phyloP scores from a whole-genome alignment of 2,888 invertebrate genomes.

The Phyto melanocephala region DNA sequence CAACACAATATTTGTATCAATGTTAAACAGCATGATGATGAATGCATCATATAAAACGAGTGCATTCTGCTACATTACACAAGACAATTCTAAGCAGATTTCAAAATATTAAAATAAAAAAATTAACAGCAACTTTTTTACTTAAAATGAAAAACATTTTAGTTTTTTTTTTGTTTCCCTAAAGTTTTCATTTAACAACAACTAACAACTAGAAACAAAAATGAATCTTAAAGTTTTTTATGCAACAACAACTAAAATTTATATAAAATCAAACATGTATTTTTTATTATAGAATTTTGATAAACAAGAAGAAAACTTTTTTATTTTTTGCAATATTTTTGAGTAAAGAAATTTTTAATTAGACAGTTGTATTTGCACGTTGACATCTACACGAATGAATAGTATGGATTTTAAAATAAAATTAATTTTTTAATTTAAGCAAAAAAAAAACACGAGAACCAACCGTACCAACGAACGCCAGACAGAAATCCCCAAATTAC shows the following conservation, averaged over 20 bases:
- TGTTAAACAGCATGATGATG: constrained; percentile 14
- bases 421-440: constrained; percentile 49
- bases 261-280: constrained; percentile 15
- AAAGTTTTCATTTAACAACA: constrained; percentile 34
- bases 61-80: constrained; percentile 36
- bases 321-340: not conserved
- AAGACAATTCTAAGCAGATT: constrained; percentile 46
- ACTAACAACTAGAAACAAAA: not conserved
- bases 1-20: constrained; percentile 24
- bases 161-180: constrained; percentile 10
- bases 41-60: constrained; percentile 22
- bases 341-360: constrained; percentile 56
- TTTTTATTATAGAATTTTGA: constrained; percentile 21
- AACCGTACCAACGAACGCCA: not conserved
- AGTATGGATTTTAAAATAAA: constrained; percentile 40
- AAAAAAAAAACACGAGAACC: constrained; percentile 5
- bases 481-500: constrained; percentile 29
- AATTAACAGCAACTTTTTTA: not conserved
- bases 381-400: constrained; percentile 53
- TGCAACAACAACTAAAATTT: not conserved
- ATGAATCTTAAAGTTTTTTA: not conserved
- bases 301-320: constrained; percentile 9
- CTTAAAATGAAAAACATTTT: not conserved
- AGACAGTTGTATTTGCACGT: constrained; percentile 63
- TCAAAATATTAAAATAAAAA: not conserved